Conservation (phyloP, 2,888 invertebrate species). For the Falcaria lacertinaria region DNA sequence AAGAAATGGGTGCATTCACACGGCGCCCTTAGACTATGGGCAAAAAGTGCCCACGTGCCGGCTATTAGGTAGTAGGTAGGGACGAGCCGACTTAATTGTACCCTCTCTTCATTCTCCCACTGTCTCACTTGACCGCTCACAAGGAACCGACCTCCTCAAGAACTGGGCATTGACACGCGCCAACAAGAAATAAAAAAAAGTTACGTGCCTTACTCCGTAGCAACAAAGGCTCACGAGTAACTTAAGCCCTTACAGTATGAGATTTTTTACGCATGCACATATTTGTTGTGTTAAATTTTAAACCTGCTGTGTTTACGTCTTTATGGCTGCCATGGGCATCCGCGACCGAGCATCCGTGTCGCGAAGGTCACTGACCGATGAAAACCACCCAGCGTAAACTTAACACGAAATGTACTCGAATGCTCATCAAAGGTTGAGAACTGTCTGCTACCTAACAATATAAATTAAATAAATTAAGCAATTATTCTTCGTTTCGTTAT, state of each 20-base stretch:
- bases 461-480: neutral
- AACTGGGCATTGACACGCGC: constrained; percentile 62
- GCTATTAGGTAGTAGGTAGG: constrained; percentile 67
- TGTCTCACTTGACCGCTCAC: constrained; percentile 59
- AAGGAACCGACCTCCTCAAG: constrained; percentile 47
- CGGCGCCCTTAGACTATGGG: constrained; percentile 24
- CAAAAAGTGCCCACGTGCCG: constrained; percentile 72
- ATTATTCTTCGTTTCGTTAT: neutral
- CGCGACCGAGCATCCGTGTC: constrained; percentile 47
- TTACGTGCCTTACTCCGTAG: constrained; percentile 33
- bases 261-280: constrained; percentile 35
- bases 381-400: constrained; percentile 64
- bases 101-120: constrained; percentile 25
- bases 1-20: constrained; percentile 55
- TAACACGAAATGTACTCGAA: constrained; percentile 23
- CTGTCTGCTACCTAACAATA: neutral
- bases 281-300: too few species aligned
- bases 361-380: constrained; percentile 71
- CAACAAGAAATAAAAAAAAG: constrained; percentile 41
- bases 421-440: constrained; percentile 10
- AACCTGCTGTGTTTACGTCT: constrained; percentile 45
- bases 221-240: constrained; percentile 35
- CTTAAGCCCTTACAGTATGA: constrained; percentile 23
- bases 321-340: constrained; percentile 30
- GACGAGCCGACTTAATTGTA: constrained; percentile 47